Base-by-base conservation (phyloP, 1,140 invertebrate species). In the Ceratosolen solmsi region DNA sequence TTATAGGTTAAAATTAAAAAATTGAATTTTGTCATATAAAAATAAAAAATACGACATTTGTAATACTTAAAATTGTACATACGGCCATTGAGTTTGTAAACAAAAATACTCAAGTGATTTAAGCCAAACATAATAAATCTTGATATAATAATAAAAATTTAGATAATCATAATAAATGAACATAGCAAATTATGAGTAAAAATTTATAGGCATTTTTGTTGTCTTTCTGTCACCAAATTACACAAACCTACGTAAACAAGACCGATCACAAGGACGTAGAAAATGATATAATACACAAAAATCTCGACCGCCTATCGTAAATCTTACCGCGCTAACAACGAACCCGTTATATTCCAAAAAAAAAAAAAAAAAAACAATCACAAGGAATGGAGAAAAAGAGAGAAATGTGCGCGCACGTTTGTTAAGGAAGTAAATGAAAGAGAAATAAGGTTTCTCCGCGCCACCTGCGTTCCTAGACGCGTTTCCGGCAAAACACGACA, bases 281-380 rank as follows among this genome's bases (percentile, higher is more conserved):
- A 36, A 1, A 13, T 20, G 36, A 2, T 36, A 4, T 65, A 36
- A 65, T 36, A 36, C 58, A 30, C 25, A 27, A 60, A 60, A n/a
- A 46, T 13, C 41, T 46, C 41, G 7, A 20, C 13, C 2, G 20
- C 17, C 2, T 36, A 65, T 30, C 60, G 17, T 65, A 65, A 65
- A 65, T 65, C 60, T 65, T 13, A 11, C n/a, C n/a, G 11, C 38
- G 22, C n/a, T 36, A 70, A 41, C 36, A 70, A 70, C 38, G 68
- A 70, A 70, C 25, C 68, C 68, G 68, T 70, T 70, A 70, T 70
- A 70, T 70, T 46, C 13, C 27, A n/a, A 41, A 46, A 51, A 54
- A 54, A 11, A 54, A 54, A 11, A 54, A 73, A 1, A 20, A 49
- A 38, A 33, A 54, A 73, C 27, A 8, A 73, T 7, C 20, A 2